Percentiles rank a stretch among this genome's conserved stretches.
Conservation (phyloP, 2,113 vertebrate genomes). For the Nothoprocta pentlandii region DNA sequence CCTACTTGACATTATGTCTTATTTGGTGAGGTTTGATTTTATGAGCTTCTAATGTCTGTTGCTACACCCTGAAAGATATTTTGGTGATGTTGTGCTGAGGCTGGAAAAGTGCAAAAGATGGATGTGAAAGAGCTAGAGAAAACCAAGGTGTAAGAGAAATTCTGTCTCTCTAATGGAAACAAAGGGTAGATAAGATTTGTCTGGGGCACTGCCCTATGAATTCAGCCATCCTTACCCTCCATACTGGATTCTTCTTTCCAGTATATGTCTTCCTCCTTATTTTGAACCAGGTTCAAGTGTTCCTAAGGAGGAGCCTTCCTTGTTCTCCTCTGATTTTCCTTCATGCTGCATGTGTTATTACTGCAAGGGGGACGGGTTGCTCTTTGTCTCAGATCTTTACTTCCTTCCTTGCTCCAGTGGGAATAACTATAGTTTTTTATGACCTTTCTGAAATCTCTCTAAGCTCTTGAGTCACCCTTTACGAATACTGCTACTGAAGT, state of each 20-base stretch:
- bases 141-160: not conserved
- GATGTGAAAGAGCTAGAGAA: not conserved
- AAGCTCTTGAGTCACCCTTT: not conserved
- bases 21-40: not conserved
- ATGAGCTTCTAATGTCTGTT: not conserved
- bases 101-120: not conserved
- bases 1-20: not conserved
- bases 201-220: not conserved
- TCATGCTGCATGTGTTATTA: not conserved
- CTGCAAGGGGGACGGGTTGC: not conserved
- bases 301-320: not conserved
- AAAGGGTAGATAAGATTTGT: not conserved
- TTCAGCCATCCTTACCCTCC: not conserved
- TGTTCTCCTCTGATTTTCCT: slow-evolving; percentile 6
- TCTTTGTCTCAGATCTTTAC: not conserved
- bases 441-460: not conserved
- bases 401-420: not conserved
- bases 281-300: not conserved
- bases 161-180: not conserved
- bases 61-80: not conserved
- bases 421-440: not conserved
- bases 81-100: not conserved
- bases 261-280: not conserved
- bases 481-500: not conserved
- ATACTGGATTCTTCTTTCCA: not conserved